Percentiles rank a stretch among this genome's conserved stretches.
Evolutionary conservation across 2,888 invertebrate genomes (phyloP).

Genomic region (Sipunculus nudus): DNA sequence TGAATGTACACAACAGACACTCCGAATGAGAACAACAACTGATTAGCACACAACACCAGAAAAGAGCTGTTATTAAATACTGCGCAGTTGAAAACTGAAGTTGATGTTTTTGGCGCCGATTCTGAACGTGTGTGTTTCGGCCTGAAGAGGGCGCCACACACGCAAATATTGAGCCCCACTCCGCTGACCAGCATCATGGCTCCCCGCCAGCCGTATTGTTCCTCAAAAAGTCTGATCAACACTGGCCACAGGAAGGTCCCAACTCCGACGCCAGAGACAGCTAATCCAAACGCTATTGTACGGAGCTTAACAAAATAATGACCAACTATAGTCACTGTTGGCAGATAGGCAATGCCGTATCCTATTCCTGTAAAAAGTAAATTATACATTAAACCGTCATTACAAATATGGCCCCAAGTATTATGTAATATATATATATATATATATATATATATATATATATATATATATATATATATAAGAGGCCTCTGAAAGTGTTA

Average conservation of each 20-base stretch:
- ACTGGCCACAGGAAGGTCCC: constrained; percentile 49
- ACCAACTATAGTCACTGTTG: constrained; percentile 44
- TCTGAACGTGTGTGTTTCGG: constrained; percentile 31
- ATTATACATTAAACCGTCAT: too few relatives aligned
- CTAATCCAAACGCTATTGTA: constrained; percentile 46
- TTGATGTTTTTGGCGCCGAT: neutral
- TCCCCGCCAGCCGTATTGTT: constrained; percentile 44
- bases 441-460: too few relatives aligned
- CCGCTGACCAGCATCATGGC: constrained; percentile 46
- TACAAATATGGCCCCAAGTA: too few relatives aligned
- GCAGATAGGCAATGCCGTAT: constrained; percentile 44
- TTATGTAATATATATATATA: too few relatives aligned
- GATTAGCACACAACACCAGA: constrained; percentile 38
- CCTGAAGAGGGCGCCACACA: constrained; percentile 41
- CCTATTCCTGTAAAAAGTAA: constrained; percentile 45
- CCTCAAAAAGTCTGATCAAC: constrained; percentile 37
- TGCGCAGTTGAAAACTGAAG: neutral
- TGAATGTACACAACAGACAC: constrained; percentile 47
- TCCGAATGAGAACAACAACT: constrained; percentile 45
- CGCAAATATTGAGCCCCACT: constrained; percentile 43
- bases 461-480: too few relatives aligned
- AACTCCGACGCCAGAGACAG: constrained; percentile 47
- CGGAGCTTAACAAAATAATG: constrained; percentile 46
- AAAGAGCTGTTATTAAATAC: constrained; percentile 24
- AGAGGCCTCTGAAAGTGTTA: too few relatives aligned